Evolutionary conservation across 2,888 invertebrate genomes (phyloP).

Genomic region (Eubasilissa splendida): DNA sequence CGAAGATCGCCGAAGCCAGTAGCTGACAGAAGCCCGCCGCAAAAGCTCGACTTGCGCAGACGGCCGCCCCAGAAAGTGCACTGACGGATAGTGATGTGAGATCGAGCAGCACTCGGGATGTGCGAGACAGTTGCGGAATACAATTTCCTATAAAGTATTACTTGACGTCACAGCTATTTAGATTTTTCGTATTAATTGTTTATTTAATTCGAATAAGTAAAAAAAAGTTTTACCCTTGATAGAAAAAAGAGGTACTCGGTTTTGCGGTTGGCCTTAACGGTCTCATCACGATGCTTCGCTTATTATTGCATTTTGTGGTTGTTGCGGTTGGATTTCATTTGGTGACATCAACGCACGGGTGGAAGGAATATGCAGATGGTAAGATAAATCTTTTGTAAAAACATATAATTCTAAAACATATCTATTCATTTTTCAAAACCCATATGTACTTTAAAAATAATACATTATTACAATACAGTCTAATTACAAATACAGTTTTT

Average conservation of each 20-base stretch:
- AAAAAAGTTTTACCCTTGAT: not conserved
- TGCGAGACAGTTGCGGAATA: too few species aligned
- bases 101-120: not conserved
- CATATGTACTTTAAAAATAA: too few species aligned
- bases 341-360: constrained; percentile 56
- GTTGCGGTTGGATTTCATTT: constrained; percentile 41
- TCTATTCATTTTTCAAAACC: too few species aligned
- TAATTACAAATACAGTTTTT: too few species aligned
- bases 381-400: not conserved
- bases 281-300: constrained; percentile 35
- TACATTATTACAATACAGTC: too few species aligned
- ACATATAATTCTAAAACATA: too few species aligned
- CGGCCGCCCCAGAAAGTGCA: constrained; percentile 8
- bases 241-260: too few species aligned
- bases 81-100: constrained; percentile 24
- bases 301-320: constrained; percentile 38
- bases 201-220: not conserved
- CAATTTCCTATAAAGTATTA: too few species aligned
- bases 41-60: constrained; percentile 16
- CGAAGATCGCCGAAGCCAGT: constrained; percentile 26
- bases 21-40: constrained; percentile 24
- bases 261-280: not conserved
- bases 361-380: constrained; percentile 51
- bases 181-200: too few species aligned
- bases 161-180: too few species aligned